phyloP scores from a whole-genome alignment of 23 tunicate species.

The Trididemnum clinides region DNA sequence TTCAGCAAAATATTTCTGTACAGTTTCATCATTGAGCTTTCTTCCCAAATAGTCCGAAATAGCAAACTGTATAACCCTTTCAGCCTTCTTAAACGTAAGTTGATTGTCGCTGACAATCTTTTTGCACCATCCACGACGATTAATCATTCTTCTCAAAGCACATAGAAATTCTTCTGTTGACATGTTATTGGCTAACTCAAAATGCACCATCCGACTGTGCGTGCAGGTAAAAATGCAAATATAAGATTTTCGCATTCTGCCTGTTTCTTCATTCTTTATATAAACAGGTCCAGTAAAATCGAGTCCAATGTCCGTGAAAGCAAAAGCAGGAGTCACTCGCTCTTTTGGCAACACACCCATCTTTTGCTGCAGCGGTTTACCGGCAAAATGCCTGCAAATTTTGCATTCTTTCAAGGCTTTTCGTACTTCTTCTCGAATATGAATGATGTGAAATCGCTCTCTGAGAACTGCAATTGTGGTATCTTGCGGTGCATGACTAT shows the following conservation, averaged over 20 bases:
- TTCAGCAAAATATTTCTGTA: not conserved
- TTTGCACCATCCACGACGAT: not conserved
- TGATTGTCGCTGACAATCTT: slow-evolving; percentile 8
- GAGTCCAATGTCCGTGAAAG: not conserved
- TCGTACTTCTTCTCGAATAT: not conserved
- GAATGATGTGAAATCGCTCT: not conserved
- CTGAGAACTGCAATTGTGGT: not conserved
- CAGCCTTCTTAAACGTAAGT: slow-evolving; percentile 3
- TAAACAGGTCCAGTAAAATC: slow-evolving; percentile 3
- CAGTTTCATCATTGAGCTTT: not conserved
- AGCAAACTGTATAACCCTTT: not conserved
- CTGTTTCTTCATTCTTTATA: not conserved
- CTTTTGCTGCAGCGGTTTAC: not conserved
- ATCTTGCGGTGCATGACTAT: not conserved
- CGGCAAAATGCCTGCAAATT: not conserved
- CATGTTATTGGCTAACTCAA: slow-evolving; percentile 6
- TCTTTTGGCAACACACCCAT: not conserved
- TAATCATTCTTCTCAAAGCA: slow-evolving; percentile 16
- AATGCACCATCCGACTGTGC: not conserved
- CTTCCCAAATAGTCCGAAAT: slow-evolving; percentile 13
- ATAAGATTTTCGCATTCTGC: not conserved
- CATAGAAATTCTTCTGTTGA: not conserved
- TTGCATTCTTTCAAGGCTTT: not conserved
- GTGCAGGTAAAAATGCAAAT: slow-evolving; percentile 15
- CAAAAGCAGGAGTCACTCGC: not conserved